These are phyloP conservation scores for Epinephelus coioides DNA, from an alignment of 2,797 vertebrate species.

Conservation along the genomic window DNA sequence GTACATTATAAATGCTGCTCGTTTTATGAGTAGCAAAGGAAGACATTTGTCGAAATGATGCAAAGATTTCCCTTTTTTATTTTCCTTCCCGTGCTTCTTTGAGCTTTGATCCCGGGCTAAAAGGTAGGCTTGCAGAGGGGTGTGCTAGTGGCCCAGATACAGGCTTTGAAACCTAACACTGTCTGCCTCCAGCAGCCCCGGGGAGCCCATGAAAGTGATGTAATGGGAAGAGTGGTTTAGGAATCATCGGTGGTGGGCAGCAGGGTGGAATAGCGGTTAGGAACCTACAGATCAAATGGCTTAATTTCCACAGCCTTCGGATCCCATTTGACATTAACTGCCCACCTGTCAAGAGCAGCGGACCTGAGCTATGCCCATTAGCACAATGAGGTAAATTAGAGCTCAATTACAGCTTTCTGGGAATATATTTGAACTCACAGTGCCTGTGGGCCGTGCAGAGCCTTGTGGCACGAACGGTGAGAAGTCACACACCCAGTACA, in stretches of 20 bases:
- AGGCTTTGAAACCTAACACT: slow-evolving; percentile 77
- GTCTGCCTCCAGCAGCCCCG: slow-evolving; percentile 52
- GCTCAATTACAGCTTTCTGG: slow-evolving; percentile 44
- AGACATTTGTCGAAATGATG: neutral
- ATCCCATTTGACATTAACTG: slow-evolving; percentile 63
- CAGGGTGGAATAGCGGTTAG: slow-evolving; percentile 60
- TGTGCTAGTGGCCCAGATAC: slow-evolving; percentile 29
- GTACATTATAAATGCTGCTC: neutral
- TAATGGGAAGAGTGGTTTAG: slow-evolving; percentile 72
- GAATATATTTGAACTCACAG: slow-evolving; percentile 34
- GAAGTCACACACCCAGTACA: slow-evolving; percentile 23
- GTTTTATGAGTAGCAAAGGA: neutral
- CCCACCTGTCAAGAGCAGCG: slow-evolving; percentile 59
- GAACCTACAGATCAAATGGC: slow-evolving; percentile 62
- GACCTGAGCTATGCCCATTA: slow-evolving; percentile 51
- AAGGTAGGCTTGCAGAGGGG: slow-evolving; percentile 35
- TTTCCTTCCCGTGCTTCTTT: slow-evolving; percentile 23
- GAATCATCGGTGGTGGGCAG: slow-evolving; percentile 58
- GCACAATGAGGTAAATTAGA: slow-evolving; percentile 50
- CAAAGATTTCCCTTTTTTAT: neutral
- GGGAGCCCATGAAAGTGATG: slow-evolving; percentile 74
- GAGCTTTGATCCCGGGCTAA: slow-evolving; percentile 49
- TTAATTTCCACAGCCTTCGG: slow-evolving; percentile 46
- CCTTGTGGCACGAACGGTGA: slow-evolving; percentile 22
- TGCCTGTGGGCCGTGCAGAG: slow-evolving; percentile 13